Evolutionary conservation across 2,113 vertebrate genomes (phyloP).

Genomic region (Ictidomys tridecemlineatus): DNA sequence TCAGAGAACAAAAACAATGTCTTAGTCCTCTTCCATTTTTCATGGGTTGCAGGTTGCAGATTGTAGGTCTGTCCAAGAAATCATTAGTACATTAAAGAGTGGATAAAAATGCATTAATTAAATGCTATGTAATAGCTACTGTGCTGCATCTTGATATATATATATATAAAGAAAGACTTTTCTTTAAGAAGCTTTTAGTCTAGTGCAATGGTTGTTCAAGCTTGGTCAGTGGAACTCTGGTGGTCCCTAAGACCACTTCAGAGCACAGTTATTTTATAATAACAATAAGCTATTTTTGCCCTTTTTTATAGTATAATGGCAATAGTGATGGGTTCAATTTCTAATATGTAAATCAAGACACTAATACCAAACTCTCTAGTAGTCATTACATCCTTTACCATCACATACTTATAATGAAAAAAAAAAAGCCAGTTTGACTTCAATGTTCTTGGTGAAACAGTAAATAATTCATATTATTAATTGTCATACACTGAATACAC

Average conservation of each 20-base stretch:
- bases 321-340: neutral
- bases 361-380: neutral
- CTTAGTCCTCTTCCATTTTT: neutral
- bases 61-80: neutral
- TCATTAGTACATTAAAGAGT: neutral
- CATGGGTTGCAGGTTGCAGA: neutral
- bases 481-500: neutral
- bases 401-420: neutral
- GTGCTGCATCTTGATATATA: neutral
- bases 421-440: neutral
- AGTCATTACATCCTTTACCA: neutral
- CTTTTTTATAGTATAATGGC: neutral
- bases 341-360: neutral
- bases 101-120: neutral
- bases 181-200: constrained; percentile 58
- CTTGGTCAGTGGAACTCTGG: neutral
- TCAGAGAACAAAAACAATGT: neutral
- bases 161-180: neutral
- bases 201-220: constrained; percentile 30
- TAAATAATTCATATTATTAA: neutral
- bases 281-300: neutral
- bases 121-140: neutral
- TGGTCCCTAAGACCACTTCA: neutral
- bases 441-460: neutral
- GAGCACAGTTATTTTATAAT: neutral